These are phyloP conservation scores for Parapristionchus giblindavisi DNA, from an alignment of 2,888 invertebrate genomes.

Conservation along the genomic window DNA sequence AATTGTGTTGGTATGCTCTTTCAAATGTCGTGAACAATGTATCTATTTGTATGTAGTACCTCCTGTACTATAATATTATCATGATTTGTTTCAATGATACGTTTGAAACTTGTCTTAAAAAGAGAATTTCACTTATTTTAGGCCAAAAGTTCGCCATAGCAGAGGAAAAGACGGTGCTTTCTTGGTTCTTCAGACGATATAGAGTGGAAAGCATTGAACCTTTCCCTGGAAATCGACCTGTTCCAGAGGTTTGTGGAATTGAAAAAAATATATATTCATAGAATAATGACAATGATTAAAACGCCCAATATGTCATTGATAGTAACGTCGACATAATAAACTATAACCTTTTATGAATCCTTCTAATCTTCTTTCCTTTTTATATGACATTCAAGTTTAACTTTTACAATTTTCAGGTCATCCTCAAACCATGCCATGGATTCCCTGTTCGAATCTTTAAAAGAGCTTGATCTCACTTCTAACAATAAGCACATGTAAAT, in stretches of 20 bases:
- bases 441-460: slow-evolving; percentile 46
- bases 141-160: slow-evolving; percentile 32
- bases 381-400: neutral
- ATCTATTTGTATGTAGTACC: slow-evolving; percentile 68
- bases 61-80: slow-evolving; percentile 58
- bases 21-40: slow-evolving; percentile 58
- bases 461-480: too few relatives aligned
- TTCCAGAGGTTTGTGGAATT: slow-evolving; percentile 45
- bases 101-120: too few relatives aligned
- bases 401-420: slow-evolving; percentile 36
- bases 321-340: too few relatives aligned
- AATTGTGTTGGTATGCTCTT: slow-evolving; percentile 71
- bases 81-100: too few relatives aligned
- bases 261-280: neutral
- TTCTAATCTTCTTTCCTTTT: neutral
- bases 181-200: slow-evolving; percentile 30
- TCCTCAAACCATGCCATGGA: slow-evolving; percentile 50
- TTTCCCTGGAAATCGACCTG: slow-evolving; percentile 46
- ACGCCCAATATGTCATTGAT: neutral
- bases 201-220: slow-evolving; percentile 44
- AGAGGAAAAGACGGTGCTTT: slow-evolving; percentile 33
- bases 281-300: neutral
- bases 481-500: too few relatives aligned
- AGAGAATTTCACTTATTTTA: slow-evolving; percentile 53
- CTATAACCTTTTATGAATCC: neutral